These are phyloP conservation scores for Eristalinus aeneus DNA, from an alignment of 2,888 invertebrate genomes.

Conservation along the genomic window DNA sequence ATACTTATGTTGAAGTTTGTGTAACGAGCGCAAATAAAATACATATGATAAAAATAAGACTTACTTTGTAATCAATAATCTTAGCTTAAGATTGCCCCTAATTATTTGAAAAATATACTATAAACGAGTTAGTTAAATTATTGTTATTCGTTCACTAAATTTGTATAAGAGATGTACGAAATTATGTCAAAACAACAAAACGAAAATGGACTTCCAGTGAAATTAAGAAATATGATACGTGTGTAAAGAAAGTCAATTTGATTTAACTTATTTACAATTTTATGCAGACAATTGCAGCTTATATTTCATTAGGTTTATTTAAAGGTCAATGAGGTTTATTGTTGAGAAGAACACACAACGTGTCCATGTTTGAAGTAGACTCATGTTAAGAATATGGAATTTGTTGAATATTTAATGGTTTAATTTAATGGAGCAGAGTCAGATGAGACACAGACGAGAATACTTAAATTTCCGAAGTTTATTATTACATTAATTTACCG, in stretches of 20 bases:
- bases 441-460: not conserved
- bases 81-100: not conserved
- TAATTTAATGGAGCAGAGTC: not conserved
- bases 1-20: conserved; percentile 35
- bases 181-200: conserved; percentile 71
- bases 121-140: conserved; percentile 52
- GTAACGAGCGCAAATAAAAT: conserved; percentile 26
- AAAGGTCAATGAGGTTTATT: not conserved
- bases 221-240: not conserved
- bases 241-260: conserved; percentile 75
- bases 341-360: not conserved
- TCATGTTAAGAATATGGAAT: not conserved
- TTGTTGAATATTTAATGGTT: not conserved
- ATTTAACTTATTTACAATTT: conserved; percentile 28
- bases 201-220: conserved; percentile 79
- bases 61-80: conserved; percentile 52
- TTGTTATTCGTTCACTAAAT: conserved; percentile 20
- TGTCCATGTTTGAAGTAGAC: not conserved
- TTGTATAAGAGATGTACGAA: not conserved
- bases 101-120: conserved; percentile 41
- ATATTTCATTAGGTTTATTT: conserved; percentile 11
- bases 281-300: conserved; percentile 5
- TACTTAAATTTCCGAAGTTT: conserved; percentile 55
- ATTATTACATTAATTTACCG: conserved; percentile 38
- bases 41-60: conserved; percentile 60